phyloP scores from a whole-genome alignment of 1,140 invertebrate genomes.

The Pseudomyrmex sp. region DNA sequence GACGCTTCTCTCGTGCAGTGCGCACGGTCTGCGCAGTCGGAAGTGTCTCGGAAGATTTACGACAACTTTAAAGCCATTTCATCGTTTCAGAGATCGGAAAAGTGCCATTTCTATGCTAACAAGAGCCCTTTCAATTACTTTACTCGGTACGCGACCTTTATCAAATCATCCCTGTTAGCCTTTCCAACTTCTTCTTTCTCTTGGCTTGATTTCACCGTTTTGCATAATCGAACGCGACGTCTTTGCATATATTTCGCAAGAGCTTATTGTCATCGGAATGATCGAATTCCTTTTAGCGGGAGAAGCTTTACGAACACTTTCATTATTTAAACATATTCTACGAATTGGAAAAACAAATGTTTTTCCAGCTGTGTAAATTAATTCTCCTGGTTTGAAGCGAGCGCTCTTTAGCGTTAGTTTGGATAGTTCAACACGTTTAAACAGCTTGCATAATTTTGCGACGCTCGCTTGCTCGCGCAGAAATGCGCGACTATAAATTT shows the following conservation, averaged over 20 bases:
- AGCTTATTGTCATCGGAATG: constrained; percentile 44
- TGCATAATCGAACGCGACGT: constrained; percentile 65
- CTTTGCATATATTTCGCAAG: constrained; percentile 28
- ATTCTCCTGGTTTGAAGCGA: neutral
- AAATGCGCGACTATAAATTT: neutral
- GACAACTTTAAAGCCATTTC: constrained; percentile 66
- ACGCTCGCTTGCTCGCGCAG: too few species aligned
- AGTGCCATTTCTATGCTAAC: constrained; percentile 73
- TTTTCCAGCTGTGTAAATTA: neutral
- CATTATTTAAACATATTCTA: constrained; percentile 6
- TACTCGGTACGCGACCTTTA: constrained; percentile 61
- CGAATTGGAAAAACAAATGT: neutral
- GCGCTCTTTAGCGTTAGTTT: neutral
- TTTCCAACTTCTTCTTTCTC: constrained; percentile 42
- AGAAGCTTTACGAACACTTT: neutral
- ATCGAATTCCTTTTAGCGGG: constrained; percentile 36
- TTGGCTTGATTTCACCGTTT: constrained; percentile 61
- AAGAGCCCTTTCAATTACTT: constrained; percentile 69
- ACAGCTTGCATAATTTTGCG: too few species aligned
- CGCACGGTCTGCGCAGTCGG: neutral
- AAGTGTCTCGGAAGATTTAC: constrained; percentile 55
- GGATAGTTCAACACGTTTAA: constrained; percentile 18
- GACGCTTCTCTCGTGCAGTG: constrained; percentile 43
- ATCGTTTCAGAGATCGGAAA: constrained; percentile 64
- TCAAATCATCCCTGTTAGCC: constrained; percentile 65